Base-by-base conservation (phyloP, 2,113 vertebrate species). In the Cacatua alba region DNA sequence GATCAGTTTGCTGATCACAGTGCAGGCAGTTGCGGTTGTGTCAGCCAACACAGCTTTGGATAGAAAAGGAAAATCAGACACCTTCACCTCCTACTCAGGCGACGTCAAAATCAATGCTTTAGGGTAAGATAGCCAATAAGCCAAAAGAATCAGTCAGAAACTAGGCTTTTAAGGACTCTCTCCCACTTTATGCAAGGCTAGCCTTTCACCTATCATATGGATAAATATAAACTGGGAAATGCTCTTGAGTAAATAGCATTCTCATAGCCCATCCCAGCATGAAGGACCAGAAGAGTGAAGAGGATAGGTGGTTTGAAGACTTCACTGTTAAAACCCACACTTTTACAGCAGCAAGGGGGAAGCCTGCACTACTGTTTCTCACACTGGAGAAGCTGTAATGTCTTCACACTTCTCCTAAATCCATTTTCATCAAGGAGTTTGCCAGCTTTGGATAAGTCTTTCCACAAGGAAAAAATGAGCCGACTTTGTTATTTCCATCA, bases 291-390 rank as follows among this genome's bases (percentile, higher is more conserved):
- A 51, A 37, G 10, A 35, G 19, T 57, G 78, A 55, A 2, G 5
- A 35, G 26, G 16, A 72, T 10, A 14, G 15, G 4, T 24, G 23
- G 13, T 33, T 76, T 49, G 35, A 31, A 72, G 39, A 35, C 9
- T 55, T 51, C 15, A 4, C 31, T 5, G 0, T 33, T 63, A 49
- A 41, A 65, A 67, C 10, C 4, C 0, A 1, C 17, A 28, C 7
- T 48, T 49, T 29, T n/a, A 25, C 24, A 52, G 25, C 28, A 51
- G 26, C 16, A 39, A 60, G 17, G 23, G 26, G 20, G 2, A 80
- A 77, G 13, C 13, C 71, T 69, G 33, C 33, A 6, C 33, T 48
- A 12, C 10, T n/a, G 14, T 17, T 64, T 35, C 48, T 64, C 52
- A 39, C 7, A 6, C 2, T 24, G 46, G 12, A 53, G 33, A 28